Base-by-base conservation (phyloP, 2,113 vertebrate species). In the Nanorana parkeri region DNA sequence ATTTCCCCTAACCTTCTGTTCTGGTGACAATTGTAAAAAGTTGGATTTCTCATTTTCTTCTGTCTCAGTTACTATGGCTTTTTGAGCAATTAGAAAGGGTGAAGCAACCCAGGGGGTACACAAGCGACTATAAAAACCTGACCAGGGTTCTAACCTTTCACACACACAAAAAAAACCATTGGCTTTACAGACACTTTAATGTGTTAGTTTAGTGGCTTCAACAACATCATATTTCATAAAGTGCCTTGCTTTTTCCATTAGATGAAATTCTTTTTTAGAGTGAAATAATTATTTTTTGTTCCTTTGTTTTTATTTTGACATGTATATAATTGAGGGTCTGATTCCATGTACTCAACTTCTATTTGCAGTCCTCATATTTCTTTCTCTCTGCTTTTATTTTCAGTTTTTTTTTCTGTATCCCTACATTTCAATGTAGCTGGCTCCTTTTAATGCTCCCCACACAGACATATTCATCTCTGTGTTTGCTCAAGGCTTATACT, bases 401-500 rank as follows among this genome's bases (percentile, higher is more conserved):
- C 26, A 17, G 16, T 69, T 68, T 61, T 16, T 32, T 64, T 32
- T 69, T 29, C 26, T 26, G 24, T 6, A 41, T 64, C 60, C 23
- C 56, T 72, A 64, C 26, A 52, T 64, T 64, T 64, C 15, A 84
- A 85, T 81, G 29, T 61, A 80, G 41, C 72, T 47, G 72, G 36
- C 29, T 51, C 3, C 52, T 13, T 68, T 73, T 16, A 32, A 56
- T 21, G 56, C 26, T 3, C 54, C 52, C 52, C 69, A 73, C 69
- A 73, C 69, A 68, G 29, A 80, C 52, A 26, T 80, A 63, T 72
- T 72, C 19, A n/a, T 87, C 67, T 84, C 32, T 5, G 54, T 56
- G 55, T 83, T 88, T 86, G 51, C 88, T 89, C 85, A 61, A 71
- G 84, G 81, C 56, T 84, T 72, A 63, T 82, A 58, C 41, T 63